These are phyloP conservation scores for Lithosia quadra DNA, from an alignment of 2,888 invertebrate species.

Conservation along the genomic window DNA sequence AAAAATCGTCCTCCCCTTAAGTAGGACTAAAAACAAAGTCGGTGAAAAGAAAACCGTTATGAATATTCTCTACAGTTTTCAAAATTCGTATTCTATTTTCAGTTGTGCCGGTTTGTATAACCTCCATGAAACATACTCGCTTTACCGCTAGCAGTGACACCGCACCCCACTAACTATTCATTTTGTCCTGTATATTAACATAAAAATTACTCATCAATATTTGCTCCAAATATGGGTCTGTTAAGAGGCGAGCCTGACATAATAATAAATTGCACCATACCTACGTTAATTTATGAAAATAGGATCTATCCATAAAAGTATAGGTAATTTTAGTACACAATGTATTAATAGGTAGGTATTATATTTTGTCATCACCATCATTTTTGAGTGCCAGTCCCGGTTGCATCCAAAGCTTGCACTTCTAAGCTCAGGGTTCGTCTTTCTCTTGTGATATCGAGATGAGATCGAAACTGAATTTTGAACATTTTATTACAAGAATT, in stretches of 20 bases:
- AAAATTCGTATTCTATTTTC: background rate
- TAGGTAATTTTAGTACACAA: background rate
- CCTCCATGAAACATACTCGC: background rate
- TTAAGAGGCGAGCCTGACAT: background rate
- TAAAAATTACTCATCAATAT: conserved; percentile 9
- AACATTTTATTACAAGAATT: too few relatives aligned
- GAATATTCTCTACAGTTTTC: background rate
- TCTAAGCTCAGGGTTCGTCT: too few relatives aligned
- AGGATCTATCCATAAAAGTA: background rate
- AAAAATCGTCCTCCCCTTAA: background rate
- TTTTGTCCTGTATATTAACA: conserved; percentile 13
- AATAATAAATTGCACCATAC: background rate
- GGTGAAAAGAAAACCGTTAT: too few relatives aligned
- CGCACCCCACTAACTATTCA: background rate
- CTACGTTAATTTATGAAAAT: conserved; percentile 2
- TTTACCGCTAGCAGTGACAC: background rate
- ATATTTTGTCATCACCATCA: too few relatives aligned
- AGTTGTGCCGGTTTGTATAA: background rate
- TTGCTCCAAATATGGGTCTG: conserved; percentile 6
- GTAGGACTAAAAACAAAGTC: background rate
- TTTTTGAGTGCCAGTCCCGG: too few relatives aligned
- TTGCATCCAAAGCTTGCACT: too few relatives aligned
- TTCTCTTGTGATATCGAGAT: too few relatives aligned
- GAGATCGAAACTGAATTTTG: too few relatives aligned
- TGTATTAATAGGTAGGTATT: too few relatives aligned